Percentiles rank a stretch among this genome's conserved stretches.
These are phyloP conservation scores for Pampusana beccarii DNA, from an alignment of 2,113 vertebrate genomes.

Conservation along the genomic window DNA sequence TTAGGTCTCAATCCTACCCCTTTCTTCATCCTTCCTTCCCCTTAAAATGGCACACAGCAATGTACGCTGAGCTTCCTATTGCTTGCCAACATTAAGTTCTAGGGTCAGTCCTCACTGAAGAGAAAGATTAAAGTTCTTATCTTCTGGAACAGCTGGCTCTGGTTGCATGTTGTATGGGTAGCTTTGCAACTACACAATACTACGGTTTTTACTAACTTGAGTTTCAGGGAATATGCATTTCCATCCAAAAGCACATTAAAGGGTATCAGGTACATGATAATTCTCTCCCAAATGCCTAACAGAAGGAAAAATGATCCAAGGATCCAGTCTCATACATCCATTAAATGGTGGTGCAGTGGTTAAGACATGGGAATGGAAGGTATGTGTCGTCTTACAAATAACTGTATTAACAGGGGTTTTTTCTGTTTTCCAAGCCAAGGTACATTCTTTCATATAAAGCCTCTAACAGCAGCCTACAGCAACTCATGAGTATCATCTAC, in stretches of 20 bases:
- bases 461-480: neutral
- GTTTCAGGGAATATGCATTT: neutral
- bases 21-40: neutral
- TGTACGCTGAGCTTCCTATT: accelerated
- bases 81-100: neutral
- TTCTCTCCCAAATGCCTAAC: neutral
- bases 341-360: neutral
- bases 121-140: neutral
- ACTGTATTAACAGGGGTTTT: neutral
- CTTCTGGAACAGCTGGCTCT: neutral
- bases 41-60: neutral
- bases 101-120: neutral
- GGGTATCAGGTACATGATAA: neutral
- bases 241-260: neutral
- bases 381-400: neutral
- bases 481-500: neutral
- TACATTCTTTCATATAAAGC: neutral
- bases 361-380: neutral
- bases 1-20: neutral
- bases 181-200: neutral
- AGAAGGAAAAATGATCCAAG: neutral
- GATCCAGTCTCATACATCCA: neutral
- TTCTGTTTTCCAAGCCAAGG: neutral
- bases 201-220: neutral
- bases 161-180: neutral